Conservation (phyloP, 2,113 vertebrate genomes). For the Nyctibius bracteatus region DNA sequence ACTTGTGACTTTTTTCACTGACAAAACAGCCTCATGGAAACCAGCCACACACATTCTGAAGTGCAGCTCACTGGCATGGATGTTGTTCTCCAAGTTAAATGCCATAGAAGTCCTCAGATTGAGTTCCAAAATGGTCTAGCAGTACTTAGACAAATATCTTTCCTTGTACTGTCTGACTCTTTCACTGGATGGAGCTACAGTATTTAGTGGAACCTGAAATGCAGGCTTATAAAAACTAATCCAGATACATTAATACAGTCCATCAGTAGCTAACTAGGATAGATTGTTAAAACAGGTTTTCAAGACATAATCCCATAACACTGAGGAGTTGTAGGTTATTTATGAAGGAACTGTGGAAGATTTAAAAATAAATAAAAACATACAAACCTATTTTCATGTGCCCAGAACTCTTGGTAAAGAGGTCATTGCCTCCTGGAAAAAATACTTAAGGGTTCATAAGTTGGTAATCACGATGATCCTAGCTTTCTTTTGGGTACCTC, state of each 20-base stretch:
- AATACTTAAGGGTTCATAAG: neutral
- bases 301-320: fast-evolving
- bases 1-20: neutral
- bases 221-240: neutral
- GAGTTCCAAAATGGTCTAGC: neutral
- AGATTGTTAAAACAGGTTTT: neutral
- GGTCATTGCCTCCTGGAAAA: neutral
- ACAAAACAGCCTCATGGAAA: neutral
- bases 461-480: neutral
- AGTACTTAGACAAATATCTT: neutral
- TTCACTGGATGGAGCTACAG: neutral
- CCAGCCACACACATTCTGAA: neutral
- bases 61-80: neutral
- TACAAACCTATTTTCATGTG: neutral
- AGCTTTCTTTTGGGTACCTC: neutral
- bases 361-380: neutral
- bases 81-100: neutral
- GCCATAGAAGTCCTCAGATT: neutral
- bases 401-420: neutral
- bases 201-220: neutral
- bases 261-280: neutral
- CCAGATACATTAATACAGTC: neutral
- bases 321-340: neutral
- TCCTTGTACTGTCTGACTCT: neutral
- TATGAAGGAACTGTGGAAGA: neutral